Conservation (phyloP, 1,140 invertebrate genomes). For the Cyclina sinensis region DNA sequence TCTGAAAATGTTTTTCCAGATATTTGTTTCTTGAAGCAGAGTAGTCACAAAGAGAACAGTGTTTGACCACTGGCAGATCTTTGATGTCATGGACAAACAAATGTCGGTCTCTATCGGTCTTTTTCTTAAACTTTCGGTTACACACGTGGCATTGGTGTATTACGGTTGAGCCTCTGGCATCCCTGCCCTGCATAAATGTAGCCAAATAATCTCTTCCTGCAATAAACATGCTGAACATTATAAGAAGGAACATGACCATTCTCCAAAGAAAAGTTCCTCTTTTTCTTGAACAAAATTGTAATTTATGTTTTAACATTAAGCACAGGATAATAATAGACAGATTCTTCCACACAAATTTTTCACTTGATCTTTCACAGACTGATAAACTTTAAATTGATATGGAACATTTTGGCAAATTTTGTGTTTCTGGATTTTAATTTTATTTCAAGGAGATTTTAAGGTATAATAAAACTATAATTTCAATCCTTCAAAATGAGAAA, state of each 20-base stretch:
- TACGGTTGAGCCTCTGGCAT: constrained; percentile 75
- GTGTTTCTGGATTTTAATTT: too few species aligned
- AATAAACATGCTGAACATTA: background rate
- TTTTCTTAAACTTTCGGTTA: constrained; percentile 87
- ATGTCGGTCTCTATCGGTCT: constrained; percentile 85
- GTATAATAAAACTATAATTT: too few species aligned
- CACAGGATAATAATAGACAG: too few species aligned
- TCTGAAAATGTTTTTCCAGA: constrained; percentile 85
- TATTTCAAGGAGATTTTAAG: too few species aligned
- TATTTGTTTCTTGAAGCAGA: constrained; percentile 82
- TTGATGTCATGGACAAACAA: constrained; percentile 86
- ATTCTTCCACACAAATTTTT: too few species aligned
- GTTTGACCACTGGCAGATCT: constrained; percentile 80
- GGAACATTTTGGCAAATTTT: too few species aligned
- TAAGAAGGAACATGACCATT: background rate
- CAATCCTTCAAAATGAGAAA: too few species aligned
- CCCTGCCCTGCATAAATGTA: constrained; percentile 76
- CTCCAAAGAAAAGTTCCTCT: too few species aligned
- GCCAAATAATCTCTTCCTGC: constrained; percentile 79
- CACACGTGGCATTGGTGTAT: constrained; percentile 87
- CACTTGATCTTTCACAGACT: too few species aligned
- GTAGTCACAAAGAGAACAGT: constrained; percentile 85
- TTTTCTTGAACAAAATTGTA: too few species aligned
- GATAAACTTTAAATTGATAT: too few species aligned
- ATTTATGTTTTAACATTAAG: too few species aligned